A percentile compares a stretch with the other conserved stretches of the same genome.
Evolutionary conservation across 92 coral and sea anemone species (phyloP).

Genomic region (Zoanthus sansibaricus): DNA sequence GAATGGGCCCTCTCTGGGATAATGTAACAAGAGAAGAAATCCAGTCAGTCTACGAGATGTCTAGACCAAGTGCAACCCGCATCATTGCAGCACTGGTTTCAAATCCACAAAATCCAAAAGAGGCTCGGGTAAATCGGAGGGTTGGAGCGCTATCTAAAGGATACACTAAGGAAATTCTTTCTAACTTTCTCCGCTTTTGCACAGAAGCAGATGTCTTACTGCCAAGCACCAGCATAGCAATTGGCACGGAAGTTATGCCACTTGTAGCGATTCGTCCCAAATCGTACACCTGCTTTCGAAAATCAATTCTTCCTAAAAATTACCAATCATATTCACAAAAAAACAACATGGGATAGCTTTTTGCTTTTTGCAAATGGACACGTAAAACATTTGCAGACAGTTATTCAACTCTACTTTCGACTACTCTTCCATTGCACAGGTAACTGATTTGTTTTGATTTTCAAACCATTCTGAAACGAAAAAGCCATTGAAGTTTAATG

Average conservation of each 20-base stretch:
- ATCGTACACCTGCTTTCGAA: conserved; percentile 67
- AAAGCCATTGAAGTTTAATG: too few relatives aligned
- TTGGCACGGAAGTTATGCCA: conserved; percentile 37
- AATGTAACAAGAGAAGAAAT: conserved; percentile 34
- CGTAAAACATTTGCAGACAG: too few relatives aligned
- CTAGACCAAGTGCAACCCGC: not conserved
- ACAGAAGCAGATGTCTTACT: conserved; percentile 18
- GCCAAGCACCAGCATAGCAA: not conserved
- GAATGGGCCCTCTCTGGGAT: conserved; percentile 60
- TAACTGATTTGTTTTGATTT: too few relatives aligned
- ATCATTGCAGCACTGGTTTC: conserved; percentile 18
- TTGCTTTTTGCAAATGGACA: too few relatives aligned
- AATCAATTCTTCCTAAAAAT: conserved; percentile 54
- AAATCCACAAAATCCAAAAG: conserved; percentile 20
- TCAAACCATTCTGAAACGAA: too few relatives aligned
- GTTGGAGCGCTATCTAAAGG: conserved; percentile 36
- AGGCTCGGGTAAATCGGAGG: conserved; percentile 3
- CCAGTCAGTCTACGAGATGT: conserved; percentile 4
- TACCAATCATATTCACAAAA: conserved; percentile 49
- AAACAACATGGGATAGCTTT: too few relatives aligned
- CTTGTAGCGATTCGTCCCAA: conserved; percentile 59
- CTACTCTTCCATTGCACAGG: too few relatives aligned
- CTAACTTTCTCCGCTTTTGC: conserved; percentile 28
- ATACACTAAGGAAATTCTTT: not conserved
- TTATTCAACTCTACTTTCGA: too few relatives aligned